phyloP scores from a whole-genome alignment of 2,113 vertebrate species.

The Motacilla alba region DNA sequence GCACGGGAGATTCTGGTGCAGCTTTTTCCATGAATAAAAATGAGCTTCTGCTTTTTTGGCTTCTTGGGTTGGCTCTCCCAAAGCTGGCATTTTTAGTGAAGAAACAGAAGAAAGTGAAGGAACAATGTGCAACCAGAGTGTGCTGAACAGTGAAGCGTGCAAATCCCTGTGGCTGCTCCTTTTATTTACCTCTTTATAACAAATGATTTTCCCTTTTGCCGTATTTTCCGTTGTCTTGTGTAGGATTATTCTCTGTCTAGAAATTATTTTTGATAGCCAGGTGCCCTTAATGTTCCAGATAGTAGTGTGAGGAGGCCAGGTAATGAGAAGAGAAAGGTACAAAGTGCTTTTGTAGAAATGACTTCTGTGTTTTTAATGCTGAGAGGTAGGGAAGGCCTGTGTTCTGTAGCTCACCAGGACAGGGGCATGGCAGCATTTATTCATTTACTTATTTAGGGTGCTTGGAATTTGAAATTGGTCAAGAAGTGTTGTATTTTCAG shows the following conservation, averaged over 20 bases:
- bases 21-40: neutral
- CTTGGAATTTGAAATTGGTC: neutral
- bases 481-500: neutral
- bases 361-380: neutral
- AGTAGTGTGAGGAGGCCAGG: neutral
- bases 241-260: neutral
- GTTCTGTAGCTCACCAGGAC: neutral
- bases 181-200: neutral
- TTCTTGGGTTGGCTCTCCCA: neutral
- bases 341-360: neutral
- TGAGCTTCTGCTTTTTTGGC: neutral
- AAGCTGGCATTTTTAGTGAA: neutral
- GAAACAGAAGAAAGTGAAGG: neutral
- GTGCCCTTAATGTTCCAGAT: neutral
- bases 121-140: neutral
- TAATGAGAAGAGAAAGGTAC: neutral
- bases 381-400: neutral
- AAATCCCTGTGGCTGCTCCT: accelerated
- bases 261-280: neutral
- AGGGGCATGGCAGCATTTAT: neutral
- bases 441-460: neutral
- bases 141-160: neutral
- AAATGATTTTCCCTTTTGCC: neutral
- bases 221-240: neutral
- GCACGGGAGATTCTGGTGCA: neutral